Percentiles rank a stretch among this genome's conserved stretches.
phyloP scores from a whole-genome alignment of 2,113 vertebrate species.

The Pimephales promelas region DNA sequence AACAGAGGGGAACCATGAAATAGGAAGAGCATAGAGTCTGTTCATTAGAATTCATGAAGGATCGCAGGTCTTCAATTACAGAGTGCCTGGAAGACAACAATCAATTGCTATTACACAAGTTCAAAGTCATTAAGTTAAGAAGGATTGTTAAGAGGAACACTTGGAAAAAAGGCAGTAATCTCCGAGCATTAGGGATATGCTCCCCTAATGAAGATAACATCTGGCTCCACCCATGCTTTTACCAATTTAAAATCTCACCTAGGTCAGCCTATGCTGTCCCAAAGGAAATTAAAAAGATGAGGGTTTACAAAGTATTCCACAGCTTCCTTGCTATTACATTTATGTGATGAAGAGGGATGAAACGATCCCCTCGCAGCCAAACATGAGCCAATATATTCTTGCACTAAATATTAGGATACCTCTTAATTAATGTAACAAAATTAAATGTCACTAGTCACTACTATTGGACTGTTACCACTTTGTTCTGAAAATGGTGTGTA shows the following conservation, averaged over 20 bases:
- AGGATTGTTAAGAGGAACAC: background rate
- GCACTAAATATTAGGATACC: background rate
- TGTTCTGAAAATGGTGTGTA: background rate
- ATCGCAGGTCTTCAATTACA: conserved; percentile 23
- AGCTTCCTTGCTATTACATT: background rate
- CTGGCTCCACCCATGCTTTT: conserved; percentile 11
- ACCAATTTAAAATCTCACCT: conserved; percentile 34
- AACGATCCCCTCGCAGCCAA: background rate
- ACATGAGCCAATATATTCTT: background rate
- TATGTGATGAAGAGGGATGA: background rate
- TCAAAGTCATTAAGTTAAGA: conserved; percentile 14
- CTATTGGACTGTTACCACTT: background rate
- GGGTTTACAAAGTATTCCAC: background rate
- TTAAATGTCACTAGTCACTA: no score
- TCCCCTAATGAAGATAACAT: conserved; percentile 38
- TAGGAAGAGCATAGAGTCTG: background rate
- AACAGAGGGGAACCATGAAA: background rate
- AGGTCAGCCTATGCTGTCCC: background rate
- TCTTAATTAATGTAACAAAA: conserved; percentile 6
- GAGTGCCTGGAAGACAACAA: conserved; percentile 19
- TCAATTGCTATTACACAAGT: conserved; percentile 8
- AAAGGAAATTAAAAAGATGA: conserved; percentile 46
- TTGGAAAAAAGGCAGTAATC: background rate
- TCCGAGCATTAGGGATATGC: conserved; percentile 12
- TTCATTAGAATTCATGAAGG: conserved; percentile 38